Base-by-base conservation (phyloP, 2,888 invertebrate species). In the Drosophila kokeensis region DNA sequence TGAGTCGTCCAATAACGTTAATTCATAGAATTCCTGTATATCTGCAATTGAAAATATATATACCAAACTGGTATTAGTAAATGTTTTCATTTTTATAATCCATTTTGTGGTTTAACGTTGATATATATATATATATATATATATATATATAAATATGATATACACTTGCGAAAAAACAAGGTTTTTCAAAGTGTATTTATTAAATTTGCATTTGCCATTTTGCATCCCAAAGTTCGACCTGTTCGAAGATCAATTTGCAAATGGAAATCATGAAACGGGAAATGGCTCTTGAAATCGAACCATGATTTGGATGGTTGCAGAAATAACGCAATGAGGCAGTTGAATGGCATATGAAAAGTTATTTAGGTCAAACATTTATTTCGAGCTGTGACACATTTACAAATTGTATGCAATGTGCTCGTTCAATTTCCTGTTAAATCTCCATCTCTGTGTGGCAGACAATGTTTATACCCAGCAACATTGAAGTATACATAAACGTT, bases 1-100 rank as follows among this genome's bases (percentile, higher is more conserved):
- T 75, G 96, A 97, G 93, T 99, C 98, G 94, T 99, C 99, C 91
- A 99, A 95, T 82, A 99, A 95, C 67, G 99, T 99, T 91, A 98
- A 95, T 94, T 99, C 99, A 94, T 99, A 99, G 94, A 99, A 99
- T 94, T 99, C 99, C 95, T 99, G 99, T 92, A 99, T 99, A 95
- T 99, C 99, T 98, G 95, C 32, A 95, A 95, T n/a, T 21, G 13
- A 50, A 53, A 10, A 32, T 4, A 10, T 32, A 10, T 32, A 32
- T 10, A 24, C 7, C 21, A 24, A 45, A 45, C 7, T 45, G 4
- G 7, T 8, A 15, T 45, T 24, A 24, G 15, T 15, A 45, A 24
- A 45, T 24, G 2, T 24, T 15, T 45, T 21, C 7, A 45, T 8
- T 45, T 15, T 8, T 15, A 13, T 15, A 45, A 15, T 45, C 13